phyloP scores from a whole-genome alignment of 2,888 invertebrate genomes.

The Frankliniella fusca region DNA sequence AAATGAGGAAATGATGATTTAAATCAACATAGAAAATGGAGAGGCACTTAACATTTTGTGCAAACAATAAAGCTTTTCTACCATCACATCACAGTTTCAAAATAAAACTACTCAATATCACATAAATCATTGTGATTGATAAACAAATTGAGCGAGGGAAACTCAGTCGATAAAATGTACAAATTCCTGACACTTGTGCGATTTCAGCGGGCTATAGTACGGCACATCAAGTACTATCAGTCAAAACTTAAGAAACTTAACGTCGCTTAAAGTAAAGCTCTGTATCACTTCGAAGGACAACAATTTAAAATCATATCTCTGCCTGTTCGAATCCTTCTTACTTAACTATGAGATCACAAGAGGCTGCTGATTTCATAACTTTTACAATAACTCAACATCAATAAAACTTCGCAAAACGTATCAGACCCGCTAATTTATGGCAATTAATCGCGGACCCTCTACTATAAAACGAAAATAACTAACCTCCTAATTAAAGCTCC shows the following conservation, averaged over 20 bases:
- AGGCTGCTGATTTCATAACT: slow-evolving; percentile 22
- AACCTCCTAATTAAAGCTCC: slow-evolving; percentile 12
- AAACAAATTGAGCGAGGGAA: slow-evolving; percentile 14
- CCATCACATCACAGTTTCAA: slow-evolving; percentile 26
- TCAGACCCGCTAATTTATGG: background rate
- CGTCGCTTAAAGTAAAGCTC: slow-evolving; percentile 8
- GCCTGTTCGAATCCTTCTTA: background rate
- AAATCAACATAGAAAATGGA: background rate
- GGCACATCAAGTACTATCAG: background rate
- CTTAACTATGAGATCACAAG: slow-evolving; percentile 20
- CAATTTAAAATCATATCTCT: background rate
- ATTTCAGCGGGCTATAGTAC: background rate
- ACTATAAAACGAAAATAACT: slow-evolving; percentile 8
- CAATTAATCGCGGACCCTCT: background rate
- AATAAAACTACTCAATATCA: slow-evolving; percentile 25
- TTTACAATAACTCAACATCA: background rate
- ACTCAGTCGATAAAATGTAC: slow-evolving; percentile 19
- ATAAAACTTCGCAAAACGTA: slow-evolving; percentile 23
- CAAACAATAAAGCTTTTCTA: slow-evolving; percentile 16
- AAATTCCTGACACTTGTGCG: slow-evolving; percentile 2
- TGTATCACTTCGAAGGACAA: slow-evolving; percentile 7
- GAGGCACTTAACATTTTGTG: background rate
- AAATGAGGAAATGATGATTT: background rate
- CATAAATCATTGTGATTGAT: background rate
- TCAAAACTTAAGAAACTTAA: slow-evolving; percentile 11